These are phyloP conservation scores for Platynereis dumerilii DNA, from an alignment of 2,888 invertebrate species.

Conservation along the genomic window DNA sequence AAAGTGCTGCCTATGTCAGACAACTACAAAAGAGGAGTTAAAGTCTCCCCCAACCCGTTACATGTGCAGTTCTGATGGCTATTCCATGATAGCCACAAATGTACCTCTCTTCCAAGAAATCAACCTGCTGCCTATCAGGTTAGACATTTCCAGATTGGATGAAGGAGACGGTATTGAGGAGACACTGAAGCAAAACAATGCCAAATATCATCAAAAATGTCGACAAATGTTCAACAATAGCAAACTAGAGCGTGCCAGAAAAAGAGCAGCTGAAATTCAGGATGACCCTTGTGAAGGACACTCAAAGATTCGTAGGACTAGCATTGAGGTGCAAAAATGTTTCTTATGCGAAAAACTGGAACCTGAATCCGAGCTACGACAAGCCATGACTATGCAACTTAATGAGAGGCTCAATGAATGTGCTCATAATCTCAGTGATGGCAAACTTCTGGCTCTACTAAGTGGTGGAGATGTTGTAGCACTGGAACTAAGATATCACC, in stretches of 20 bases:
- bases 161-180: conserved; percentile 35
- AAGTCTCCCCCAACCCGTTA: too few relatives aligned
- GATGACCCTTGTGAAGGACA: not conserved
- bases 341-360: not conserved
- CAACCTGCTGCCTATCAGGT: too few relatives aligned
- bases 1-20: too few relatives aligned
- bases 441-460: conserved; percentile 4
- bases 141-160: conserved; percentile 30
- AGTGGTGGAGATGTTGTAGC: conserved; percentile 13
- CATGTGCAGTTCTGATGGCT: too few relatives aligned
- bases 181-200: conserved; percentile 30
- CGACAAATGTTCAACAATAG: conserved; percentile 1
- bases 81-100: too few relatives aligned
- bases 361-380: not conserved
- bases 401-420: conserved; percentile 6
- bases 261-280: not conserved
- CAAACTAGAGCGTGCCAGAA: conserved; percentile 6
- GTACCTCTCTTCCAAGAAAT: not conserved
- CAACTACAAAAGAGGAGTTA: too few relatives aligned
- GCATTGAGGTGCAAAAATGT: not conserved
- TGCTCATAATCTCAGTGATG: not conserved
- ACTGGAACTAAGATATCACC: conserved; percentile 3
- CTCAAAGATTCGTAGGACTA: not conserved
- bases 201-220: conserved; percentile 34
- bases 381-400: not conserved